Evolutionary conservation across 2,888 invertebrate species (phyloP), one percentile per base, ranked within the genome.

Genomic region (Leucozona laternaria): DNA sequence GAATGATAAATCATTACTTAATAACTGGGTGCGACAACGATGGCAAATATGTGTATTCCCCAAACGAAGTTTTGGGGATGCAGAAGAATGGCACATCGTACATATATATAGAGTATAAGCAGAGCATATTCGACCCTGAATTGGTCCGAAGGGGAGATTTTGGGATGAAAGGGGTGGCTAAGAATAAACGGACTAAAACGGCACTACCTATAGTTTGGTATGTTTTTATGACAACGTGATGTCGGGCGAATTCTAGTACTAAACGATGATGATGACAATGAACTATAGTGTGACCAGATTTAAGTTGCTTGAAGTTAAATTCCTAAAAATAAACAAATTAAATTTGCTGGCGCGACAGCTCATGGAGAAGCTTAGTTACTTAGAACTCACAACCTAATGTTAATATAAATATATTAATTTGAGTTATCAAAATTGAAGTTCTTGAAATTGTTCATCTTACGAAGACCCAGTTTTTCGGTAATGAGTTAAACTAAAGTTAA

Each of bases 11-110:
- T 86, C 86, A 86, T 86, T 86, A 79, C 86, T 86, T 86, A 86
- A 86, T 86, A 86, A 86, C 86, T 86, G 86, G 86, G 86, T 86
- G 86, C 86, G 86, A 86, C 86, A 86, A 86, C 86, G 86, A 82
- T 86, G 86, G 82, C 86, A 86, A 86, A 86, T 86, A 68, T 68
- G 68, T 68, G 68, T 68, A 86, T 86, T 86, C 81, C 86, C 82
- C 79, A 82, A 81, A 78, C 81, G 81, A 85, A 77, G 68, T 68
- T 64, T 62, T 72, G 62, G 79, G 70, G 81, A 68, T 80, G 81
- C 73, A 72, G 37, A 40, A 60, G 11, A 70, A 60, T 48, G 73
- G 58, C 48, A 37, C n/a, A 43, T 43, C 40, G 8, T 17, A 37
- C 4, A n/a, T 40, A 20, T 0, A 10, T n/a, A 28, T 8, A 48